phyloP scores from a whole-genome alignment of 2,888 invertebrate species.

The Lasioglossum vierecki region DNA sequence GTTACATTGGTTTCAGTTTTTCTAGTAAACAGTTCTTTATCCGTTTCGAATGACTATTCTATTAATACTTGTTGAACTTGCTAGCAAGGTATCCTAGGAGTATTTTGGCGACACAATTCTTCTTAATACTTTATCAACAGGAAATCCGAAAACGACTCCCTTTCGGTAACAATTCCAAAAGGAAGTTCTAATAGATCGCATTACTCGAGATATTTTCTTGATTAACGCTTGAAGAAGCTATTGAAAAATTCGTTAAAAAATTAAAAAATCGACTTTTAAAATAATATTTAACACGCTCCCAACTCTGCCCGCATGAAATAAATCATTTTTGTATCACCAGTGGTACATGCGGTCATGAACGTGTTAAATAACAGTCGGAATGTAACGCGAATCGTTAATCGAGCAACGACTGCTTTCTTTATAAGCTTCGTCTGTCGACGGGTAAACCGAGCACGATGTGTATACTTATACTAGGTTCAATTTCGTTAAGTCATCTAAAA shows the following conservation, averaged over 20 bases:
- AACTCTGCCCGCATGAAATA: neutral
- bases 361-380: neutral
- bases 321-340: neutral
- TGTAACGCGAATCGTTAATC: neutral
- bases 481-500: slow-evolving; percentile 52
- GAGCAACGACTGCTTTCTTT: neutral
- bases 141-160: neutral
- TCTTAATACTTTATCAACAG: neutral
- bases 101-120: neutral
- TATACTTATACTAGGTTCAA: neutral
- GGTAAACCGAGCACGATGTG: neutral
- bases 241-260: neutral
- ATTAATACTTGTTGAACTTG: slow-evolving; percentile 5
- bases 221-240: neutral
- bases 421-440: neutral
- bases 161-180: neutral
- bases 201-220: neutral
- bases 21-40: neutral
- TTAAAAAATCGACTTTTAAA: neutral
- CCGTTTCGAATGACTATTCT: neutral
- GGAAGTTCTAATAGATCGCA: neutral
- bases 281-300: neutral
- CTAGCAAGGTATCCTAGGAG: neutral
- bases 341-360: neutral
- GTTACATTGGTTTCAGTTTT: neutral